Evolutionary conservation across 1,140 invertebrate species (phyloP), one percentile per base, ranked within the genome.

Genomic region (Papilio dardanus): DNA sequence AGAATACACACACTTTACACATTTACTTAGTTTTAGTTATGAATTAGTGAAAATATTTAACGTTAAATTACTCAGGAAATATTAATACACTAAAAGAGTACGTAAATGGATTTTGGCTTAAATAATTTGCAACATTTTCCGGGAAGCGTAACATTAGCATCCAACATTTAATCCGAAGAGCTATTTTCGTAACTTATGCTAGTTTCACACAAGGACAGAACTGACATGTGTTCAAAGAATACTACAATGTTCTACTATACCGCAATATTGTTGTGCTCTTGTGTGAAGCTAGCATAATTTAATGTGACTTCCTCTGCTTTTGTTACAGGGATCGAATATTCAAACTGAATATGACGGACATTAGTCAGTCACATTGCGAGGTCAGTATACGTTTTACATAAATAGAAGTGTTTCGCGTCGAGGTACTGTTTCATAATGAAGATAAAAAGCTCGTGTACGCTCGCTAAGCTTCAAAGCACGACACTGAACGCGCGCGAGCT

Each of bases 311-410:
- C 24, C 73, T 65, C 69, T 80, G 77, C 75, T 84, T 92, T 92
- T 91, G 79, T 95, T 95, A 40, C 94, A 96, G 96, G 96, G 96
- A 96, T 94, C 94, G 95, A 87, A 94, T 96, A 81, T 95, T 95
- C 92, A 94, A 95, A 80, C 91, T 96, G 77, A 96, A 96, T 92
- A 93, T 96, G 91, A 94, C 94, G 87, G 96, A 96, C 92, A 95
- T 96, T 81, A 96, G 95, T 86, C 95, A 95, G 90, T 95, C 95
- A 77, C 94, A 96, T 86, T 96, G 96, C 86, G 95, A 96, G 95
- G 96, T 96, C 93, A 95, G 95, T 87, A 73, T 73, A 24, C 24
- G 12, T 50, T 37, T 40, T 50, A 50, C 40, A 58, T 74, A 74
- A 74, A 74, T 74, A 74, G 62, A 74, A 67, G 21, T 54, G 31